Evolutionary conservation across 30 jellyfish, hydroid and myxozoan genomes (phyloP).

Genomic region (Pelagia noctiluca): DNA sequence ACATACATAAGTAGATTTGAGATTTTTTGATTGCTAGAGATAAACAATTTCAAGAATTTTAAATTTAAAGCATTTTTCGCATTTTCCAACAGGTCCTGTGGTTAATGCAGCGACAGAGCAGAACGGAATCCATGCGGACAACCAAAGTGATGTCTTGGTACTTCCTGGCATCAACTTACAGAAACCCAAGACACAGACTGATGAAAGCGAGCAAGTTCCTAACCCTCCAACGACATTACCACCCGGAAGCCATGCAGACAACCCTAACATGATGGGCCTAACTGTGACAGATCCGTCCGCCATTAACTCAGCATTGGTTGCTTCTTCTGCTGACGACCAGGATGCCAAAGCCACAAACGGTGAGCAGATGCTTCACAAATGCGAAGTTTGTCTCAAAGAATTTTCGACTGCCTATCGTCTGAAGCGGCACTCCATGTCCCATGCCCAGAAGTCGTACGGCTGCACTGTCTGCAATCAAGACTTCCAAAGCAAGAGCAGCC

Average conservation of each 20-base stretch:
- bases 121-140: too few species aligned
- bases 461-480: conserved; percentile 56
- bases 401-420: conserved; percentile 63
- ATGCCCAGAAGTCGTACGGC: conserved; percentile 54
- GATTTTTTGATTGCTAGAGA: too few species aligned
- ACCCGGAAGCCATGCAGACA: conserved; percentile 2
- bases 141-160: too few species aligned
- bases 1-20: too few species aligned
- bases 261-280: too few species aligned
- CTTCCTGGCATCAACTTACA: too few species aligned
- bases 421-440: conserved; percentile 51
- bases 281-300: conserved; percentile 69
- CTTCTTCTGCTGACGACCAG: neutral
- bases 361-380: conserved; percentile 33
- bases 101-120: too few species aligned
- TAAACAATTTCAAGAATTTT: too few species aligned
- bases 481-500: conserved; percentile 34
- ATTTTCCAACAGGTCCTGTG: too few species aligned
- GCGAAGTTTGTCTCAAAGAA: conserved; percentile 51
- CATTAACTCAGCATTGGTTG: conserved; percentile 21
- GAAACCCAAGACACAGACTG: too few species aligned
- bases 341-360: neutral
- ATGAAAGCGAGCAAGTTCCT: neutral
- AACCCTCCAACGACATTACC: conserved; percentile 1
- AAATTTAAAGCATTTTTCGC: too few species aligned